These are phyloP conservation scores for Caenorhabditis parvicauda DNA, from an alignment of 2,888 invertebrate genomes.

Conservation along the genomic window DNA sequence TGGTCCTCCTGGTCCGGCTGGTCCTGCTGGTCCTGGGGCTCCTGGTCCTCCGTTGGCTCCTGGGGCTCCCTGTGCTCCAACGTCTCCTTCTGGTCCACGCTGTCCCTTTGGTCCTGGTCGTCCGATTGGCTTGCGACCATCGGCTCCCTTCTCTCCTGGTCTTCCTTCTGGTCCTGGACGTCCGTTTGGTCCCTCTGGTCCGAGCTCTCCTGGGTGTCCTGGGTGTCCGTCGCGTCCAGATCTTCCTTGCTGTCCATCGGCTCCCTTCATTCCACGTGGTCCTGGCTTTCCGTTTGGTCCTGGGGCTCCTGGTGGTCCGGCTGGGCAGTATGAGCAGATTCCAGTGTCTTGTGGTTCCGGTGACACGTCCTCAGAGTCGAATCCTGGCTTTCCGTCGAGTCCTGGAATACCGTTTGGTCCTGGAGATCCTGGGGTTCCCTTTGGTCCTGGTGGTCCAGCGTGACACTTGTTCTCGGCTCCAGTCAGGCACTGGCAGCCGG, in stretches of 20 bases:
- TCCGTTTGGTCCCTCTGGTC: slow-evolving; percentile 50
- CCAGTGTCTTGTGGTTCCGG: slow-evolving; percentile 51
- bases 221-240: slow-evolving; percentile 54
- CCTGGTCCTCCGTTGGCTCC: slow-evolving; percentile 46
- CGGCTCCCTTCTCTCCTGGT: slow-evolving; percentile 56
- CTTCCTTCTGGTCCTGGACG: slow-evolving; percentile 39
- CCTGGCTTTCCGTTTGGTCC: slow-evolving; percentile 41
- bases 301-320: slow-evolving; percentile 36
- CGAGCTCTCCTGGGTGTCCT: slow-evolving; percentile 46
- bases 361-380: slow-evolving; percentile 44
- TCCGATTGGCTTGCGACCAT: slow-evolving; percentile 56
- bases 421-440: slow-evolving; percentile 40
- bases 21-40: slow-evolving; percentile 37
- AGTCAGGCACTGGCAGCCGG: slow-evolving; percentile 29
- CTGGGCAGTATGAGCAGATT: slow-evolving; percentile 49
- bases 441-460: slow-evolving; percentile 52
- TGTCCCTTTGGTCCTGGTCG: slow-evolving; percentile 56
- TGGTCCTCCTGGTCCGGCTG: slow-evolving; percentile 36
- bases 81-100: slow-evolving; percentile 45
- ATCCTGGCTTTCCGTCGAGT: slow-evolving; percentile 37
- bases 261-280: slow-evolving; percentile 43
- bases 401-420: slow-evolving; percentile 41
- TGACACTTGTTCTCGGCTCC: slow-evolving; percentile 55
- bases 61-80: slow-evolving; percentile 30
- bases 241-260: slow-evolving; percentile 45